phyloP scores from a whole-genome alignment of 2,113 vertebrate species.

The Capreolus pygargus region DNA sequence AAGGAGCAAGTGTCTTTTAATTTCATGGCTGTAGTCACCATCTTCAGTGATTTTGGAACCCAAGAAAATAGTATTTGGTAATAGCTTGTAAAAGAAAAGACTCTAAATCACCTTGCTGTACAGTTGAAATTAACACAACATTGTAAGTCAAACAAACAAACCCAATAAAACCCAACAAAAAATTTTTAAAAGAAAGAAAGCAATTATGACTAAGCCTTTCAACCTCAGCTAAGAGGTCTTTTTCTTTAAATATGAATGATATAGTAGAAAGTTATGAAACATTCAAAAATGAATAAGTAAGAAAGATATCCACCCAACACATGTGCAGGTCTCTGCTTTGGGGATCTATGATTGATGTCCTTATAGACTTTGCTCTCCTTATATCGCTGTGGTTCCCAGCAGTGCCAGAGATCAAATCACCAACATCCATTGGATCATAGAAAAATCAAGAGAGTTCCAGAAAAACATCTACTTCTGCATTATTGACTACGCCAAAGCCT shows the following conservation, averaged over 20 bases:
- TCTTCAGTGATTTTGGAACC: background rate
- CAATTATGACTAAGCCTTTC: accelerated
- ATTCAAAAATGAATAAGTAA: background rate
- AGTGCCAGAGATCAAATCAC: background rate
- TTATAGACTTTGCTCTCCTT: background rate
- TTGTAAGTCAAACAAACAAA: background rate
- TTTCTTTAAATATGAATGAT: background rate
- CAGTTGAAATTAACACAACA: background rate
- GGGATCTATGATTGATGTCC: background rate
- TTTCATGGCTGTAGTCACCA: background rate
- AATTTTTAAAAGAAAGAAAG: background rate
- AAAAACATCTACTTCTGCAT: background rate
- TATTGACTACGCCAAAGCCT: background rate
- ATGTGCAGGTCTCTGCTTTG: background rate
- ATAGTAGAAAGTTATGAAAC: background rate
- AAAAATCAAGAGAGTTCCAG: background rate
- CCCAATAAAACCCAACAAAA: background rate
- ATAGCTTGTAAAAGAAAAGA: background rate
- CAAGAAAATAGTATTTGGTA: background rate
- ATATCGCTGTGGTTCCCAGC: background rate
- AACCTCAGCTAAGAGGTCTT: background rate
- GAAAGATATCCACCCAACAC: background rate
- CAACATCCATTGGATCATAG: background rate
- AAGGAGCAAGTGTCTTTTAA: background rate
- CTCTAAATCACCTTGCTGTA: background rate